A percentile compares a stretch with the other conserved stretches of the same genome.
These are phyloP conservation scores for Bilobella aurantiaca DNA, from an alignment of 1,140 invertebrate genomes.

Conservation along the genomic window DNA sequence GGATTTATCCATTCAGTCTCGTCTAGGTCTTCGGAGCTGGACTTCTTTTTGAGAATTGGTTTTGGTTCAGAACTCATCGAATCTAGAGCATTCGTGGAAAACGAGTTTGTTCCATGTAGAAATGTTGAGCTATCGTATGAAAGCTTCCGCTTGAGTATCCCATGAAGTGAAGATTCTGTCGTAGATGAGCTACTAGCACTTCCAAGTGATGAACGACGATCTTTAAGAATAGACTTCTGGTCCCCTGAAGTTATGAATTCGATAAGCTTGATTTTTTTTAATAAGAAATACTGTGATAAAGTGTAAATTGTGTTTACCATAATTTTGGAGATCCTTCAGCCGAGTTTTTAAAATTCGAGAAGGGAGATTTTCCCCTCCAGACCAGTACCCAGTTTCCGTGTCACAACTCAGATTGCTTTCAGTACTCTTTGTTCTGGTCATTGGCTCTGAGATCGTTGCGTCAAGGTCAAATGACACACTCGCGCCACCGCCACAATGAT, in stretches of 20 bases:
- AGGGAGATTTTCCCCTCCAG: conserved; percentile 9
- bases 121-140: conserved; percentile 26
- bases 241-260: conserved; percentile 20
- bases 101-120: conserved; percentile 16
- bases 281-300: too few species aligned
- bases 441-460: not conserved
- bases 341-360: conserved; percentile 15
- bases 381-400: conserved; percentile 31
- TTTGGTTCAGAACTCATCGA: conserved; percentile 45
- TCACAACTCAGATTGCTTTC: conserved; percentile 27
- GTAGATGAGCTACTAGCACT: conserved; percentile 10
- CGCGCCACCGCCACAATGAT: not conserved
- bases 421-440: conserved; percentile 23
- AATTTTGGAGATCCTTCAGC: not conserved
- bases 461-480: conserved; percentile 26
- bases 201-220: conserved; percentile 36
- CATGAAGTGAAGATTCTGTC: conserved; percentile 22
- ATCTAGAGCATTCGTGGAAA: conserved; percentile 17
- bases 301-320: not conserved
- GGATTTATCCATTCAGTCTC: conserved; percentile 58
- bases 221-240: conserved; percentile 27
- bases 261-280: too few species aligned
- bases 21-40: conserved; percentile 59
- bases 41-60: conserved; percentile 75
- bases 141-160: conserved; percentile 30